Conservation (phyloP, 2,888 invertebrate genomes). For the Melanostoma scalare region DNA sequence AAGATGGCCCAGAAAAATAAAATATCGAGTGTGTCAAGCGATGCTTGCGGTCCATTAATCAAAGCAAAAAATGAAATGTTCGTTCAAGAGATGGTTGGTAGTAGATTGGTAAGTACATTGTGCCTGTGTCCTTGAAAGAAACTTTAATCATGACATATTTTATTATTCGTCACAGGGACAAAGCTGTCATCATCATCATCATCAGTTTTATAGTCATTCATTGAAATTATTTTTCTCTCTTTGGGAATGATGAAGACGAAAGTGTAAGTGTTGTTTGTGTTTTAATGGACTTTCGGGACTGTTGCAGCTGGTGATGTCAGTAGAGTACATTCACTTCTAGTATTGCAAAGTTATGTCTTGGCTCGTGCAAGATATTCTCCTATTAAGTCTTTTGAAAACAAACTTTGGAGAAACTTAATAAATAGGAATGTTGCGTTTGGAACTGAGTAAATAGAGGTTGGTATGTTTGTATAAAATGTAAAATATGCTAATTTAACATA, state of each 20-base stretch:
- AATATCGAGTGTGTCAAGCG: constrained; percentile 22
- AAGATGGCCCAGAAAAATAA: constrained; percentile 4
- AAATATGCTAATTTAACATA: no score
- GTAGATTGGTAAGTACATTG: background rate
- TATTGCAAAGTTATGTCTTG: no score
- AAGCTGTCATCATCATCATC: constrained; percentile 47
- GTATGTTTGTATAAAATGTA: no score
- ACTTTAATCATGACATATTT: constrained; percentile 30
- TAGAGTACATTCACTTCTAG: background rate
- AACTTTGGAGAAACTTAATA: no score
- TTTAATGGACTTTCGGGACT: constrained; percentile 47
- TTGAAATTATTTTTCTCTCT: constrained; percentile 20
- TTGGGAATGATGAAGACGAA: background rate
- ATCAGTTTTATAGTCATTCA: constrained; percentile 33
- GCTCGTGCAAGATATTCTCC: no score
- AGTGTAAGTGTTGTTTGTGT: constrained; percentile 1
- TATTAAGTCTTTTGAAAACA: no score
- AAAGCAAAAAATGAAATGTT: constrained; percentile 14
- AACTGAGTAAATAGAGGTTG: no score
- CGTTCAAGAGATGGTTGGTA: background rate
- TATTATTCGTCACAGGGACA: constrained; percentile 27
- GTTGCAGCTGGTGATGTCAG: constrained; percentile 2
- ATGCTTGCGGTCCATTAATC: constrained; percentile 30
- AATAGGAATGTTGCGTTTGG: no score
- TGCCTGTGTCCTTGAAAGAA: constrained; percentile 45